Conservation (phyloP, 1,140 invertebrate species). For the Brachionus calyciflorus region DNA sequence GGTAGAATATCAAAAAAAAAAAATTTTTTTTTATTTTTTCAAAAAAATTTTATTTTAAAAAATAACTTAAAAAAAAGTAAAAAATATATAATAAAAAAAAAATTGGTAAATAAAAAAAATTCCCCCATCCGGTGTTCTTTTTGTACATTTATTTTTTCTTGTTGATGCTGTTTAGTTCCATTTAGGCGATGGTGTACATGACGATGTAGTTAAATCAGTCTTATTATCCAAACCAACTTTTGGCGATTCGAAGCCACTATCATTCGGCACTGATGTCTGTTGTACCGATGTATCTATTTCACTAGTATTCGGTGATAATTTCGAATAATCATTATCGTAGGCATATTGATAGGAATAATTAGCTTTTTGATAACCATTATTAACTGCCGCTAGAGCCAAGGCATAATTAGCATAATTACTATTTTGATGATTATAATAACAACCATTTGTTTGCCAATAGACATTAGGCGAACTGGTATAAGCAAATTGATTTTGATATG, state of each 20-base stretch:
- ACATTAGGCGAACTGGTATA: slow-evolving; percentile 3
- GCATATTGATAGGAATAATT: slow-evolving; percentile 14
- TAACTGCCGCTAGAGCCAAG: neutral
- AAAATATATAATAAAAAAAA: too few species aligned
- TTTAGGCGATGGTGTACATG: slow-evolving; percentile 16
- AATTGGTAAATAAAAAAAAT: too few species aligned
- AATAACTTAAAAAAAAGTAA: too few species aligned
- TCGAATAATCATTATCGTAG: neutral
- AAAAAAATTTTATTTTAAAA: too few species aligned
- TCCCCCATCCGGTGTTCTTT: too few species aligned
- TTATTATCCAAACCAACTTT: neutral
- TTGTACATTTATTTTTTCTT: too few species aligned
- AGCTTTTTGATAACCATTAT: slow-evolving; percentile 12
- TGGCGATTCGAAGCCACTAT: slow-evolving; percentile 29
- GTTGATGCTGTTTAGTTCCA: neutral
- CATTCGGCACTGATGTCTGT: neutral
- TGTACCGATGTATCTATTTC: neutral
- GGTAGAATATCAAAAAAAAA: too few species aligned
- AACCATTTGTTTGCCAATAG: slow-evolving; percentile 11
- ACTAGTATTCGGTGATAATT: slow-evolving; percentile 14
- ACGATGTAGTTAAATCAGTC: neutral
- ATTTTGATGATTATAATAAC: slow-evolving; percentile 3
- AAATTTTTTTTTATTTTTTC: too few species aligned
- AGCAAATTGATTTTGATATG: neutral
- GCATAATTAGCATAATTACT: slow-evolving; percentile 2